Evolutionary conservation across 2,113 vertebrate genomes (phyloP).

Genomic region (Brienomyrus brachyistius): DNA sequence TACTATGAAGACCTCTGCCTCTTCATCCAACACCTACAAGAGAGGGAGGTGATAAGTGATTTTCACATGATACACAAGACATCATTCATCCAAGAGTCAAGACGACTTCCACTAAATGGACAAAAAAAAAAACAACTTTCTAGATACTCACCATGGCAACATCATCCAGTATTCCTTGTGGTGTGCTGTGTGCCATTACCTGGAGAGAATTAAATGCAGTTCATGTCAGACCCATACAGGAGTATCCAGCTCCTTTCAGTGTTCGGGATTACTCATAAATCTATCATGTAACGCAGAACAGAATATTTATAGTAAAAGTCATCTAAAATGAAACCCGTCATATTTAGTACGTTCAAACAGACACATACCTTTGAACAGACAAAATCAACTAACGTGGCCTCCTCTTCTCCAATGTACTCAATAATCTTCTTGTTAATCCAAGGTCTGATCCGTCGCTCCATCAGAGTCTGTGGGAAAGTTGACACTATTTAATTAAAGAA

Average conservation of each 20-base stretch:
- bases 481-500: background rate
- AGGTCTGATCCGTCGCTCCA: slow-evolving; percentile 92
- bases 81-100: background rate
- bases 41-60: background rate
- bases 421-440: slow-evolving; percentile 99
- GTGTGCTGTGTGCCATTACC: slow-evolving; percentile 97
- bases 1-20: slow-evolving; percentile 98
- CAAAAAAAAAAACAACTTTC: background rate
- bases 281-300: background rate
- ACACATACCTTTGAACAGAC: slow-evolving; percentile 90
- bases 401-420: slow-evolving; percentile 98
- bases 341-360: background rate
- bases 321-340: background rate
- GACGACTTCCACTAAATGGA: background rate
- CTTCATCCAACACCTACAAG: slow-evolving; percentile 91
- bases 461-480: slow-evolving; percentile 69
- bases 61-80: background rate
- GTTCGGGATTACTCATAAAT: background rate
- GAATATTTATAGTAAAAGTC: background rate
- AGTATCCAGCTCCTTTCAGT: background rate
- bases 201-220: slow-evolving; percentile 37
- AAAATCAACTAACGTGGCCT: slow-evolving; percentile 93
- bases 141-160: slow-evolving; percentile 89
- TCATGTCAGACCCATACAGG: background rate
- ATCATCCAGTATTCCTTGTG: slow-evolving; percentile 95